phyloP scores from a whole-genome alignment of 1,140 invertebrate species.

The Eumeta japonica region DNA sequence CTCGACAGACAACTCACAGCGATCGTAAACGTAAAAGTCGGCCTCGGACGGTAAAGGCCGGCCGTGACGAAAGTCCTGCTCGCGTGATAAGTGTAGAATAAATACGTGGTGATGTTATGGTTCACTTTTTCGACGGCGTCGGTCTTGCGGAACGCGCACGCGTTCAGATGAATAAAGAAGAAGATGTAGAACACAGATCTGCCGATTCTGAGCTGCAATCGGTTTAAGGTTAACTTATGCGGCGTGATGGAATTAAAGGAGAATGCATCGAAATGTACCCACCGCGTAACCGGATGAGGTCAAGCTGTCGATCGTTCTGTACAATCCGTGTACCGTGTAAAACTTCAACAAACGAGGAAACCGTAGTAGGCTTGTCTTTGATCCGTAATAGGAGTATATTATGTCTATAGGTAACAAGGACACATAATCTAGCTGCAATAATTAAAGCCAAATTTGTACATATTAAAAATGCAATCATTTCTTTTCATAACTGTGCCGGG shows the following conservation, averaged over 20 bases:
- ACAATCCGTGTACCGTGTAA: slow-evolving; percentile 89
- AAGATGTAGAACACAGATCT: slow-evolving; percentile 90
- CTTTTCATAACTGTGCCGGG: too few relatives aligned
- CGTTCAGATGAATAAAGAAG: slow-evolving; percentile 91
- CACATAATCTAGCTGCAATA: slow-evolving; percentile 75
- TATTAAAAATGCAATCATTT: too few relatives aligned
- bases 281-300: slow-evolving; percentile 73
- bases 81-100: slow-evolving; percentile 92
- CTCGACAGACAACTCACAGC: slow-evolving; percentile 94
- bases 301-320: slow-evolving; percentile 78
- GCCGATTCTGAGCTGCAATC: slow-evolving; percentile 66
- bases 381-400: slow-evolving; percentile 71
- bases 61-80: slow-evolving; percentile 95
- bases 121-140: slow-evolving; percentile 77
- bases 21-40: slow-evolving; percentile 91
- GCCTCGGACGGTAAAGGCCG: slow-evolving; percentile 92
- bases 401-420: slow-evolving; percentile 77
- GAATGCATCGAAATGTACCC: slow-evolving; percentile 22
- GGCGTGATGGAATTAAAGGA: too few relatives aligned
- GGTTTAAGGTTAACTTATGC: neutral
- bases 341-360: slow-evolving; percentile 83
- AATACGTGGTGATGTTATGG: slow-evolving; percentile 76
- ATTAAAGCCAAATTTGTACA: too few relatives aligned
- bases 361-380: slow-evolving; percentile 68
- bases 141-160: slow-evolving; percentile 87